Conservation (phyloP, 2,888 invertebrate genomes). For the Drepanosiphum platanoidis region DNA sequence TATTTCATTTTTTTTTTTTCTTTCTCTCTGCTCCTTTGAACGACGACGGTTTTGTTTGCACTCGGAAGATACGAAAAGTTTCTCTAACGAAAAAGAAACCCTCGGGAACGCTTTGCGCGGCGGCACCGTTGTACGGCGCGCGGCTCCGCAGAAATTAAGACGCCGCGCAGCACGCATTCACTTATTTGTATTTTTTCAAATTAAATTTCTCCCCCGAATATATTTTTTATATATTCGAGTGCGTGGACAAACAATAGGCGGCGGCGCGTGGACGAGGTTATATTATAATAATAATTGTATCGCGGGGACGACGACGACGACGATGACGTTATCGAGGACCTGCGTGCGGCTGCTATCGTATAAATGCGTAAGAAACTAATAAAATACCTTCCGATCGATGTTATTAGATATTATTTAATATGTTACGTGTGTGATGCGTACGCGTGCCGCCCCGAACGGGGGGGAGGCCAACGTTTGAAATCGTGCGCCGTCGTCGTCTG, state of each 20-base stretch:
- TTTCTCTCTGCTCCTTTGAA: slow-evolving; percentile 46
- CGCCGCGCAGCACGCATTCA: too few species aligned
- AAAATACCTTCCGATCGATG: background rate
- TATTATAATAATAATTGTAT: background rate
- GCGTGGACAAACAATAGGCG: slow-evolving; percentile 36
- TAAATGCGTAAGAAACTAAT: background rate
- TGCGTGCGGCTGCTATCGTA: background rate
- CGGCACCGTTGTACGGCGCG: too few species aligned
- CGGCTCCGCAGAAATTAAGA: slow-evolving; percentile 42
- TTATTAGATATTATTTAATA: background rate
- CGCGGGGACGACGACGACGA: background rate
- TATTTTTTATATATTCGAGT: slow-evolving; percentile 48
- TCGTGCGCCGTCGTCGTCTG: background rate
- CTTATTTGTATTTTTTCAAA: slow-evolving; percentile 35
- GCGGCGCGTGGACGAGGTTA: background rate
- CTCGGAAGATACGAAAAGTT: slow-evolving; percentile 49
- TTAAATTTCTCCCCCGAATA: slow-evolving; percentile 39
- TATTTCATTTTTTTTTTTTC: background rate
- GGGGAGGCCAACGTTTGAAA: background rate
- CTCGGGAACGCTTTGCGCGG: slow-evolving; percentile 47
- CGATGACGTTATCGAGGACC: background rate
- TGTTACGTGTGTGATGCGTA: background rate
- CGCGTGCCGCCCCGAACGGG: background rate
- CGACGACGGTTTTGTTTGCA: slow-evolving; percentile 57
- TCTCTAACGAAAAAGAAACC: slow-evolving; percentile 49